These are phyloP conservation scores for Laterallus jamaicensis DNA, from an alignment of 2,113 vertebrate species.

Conservation along the genomic window DNA sequence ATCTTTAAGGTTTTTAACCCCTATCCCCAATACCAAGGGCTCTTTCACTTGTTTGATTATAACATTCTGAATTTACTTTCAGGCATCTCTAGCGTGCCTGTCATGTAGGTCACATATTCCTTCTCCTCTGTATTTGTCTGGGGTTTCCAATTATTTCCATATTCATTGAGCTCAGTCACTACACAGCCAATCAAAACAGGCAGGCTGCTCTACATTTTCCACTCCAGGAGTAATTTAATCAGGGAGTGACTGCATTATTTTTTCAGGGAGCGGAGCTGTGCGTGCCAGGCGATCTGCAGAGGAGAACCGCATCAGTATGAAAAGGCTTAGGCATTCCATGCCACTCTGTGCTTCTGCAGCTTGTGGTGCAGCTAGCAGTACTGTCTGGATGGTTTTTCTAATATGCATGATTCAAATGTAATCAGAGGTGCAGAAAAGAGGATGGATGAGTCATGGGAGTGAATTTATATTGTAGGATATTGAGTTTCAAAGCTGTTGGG, in stretches of 20 bases:
- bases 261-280: not conserved
- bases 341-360: not conserved
- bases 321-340: not conserved
- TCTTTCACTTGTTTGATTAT: not conserved
- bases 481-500: not conserved
- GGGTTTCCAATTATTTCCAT: conserved; percentile 36
- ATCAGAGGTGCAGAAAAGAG: not conserved
- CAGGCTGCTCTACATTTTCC: conserved; percentile 38
- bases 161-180: not conserved
- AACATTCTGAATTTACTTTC: not conserved
- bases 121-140: not conserved
- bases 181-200: not conserved
- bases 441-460: not conserved
- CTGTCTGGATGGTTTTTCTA: not conserved
- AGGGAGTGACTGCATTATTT: not conserved
- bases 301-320: not conserved
- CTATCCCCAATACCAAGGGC: not conserved
- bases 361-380: not conserved
- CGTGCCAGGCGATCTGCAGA: not conserved
- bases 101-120: not conserved
- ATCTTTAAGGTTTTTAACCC: not conserved
- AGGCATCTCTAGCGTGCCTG: not conserved
- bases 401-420: not conserved
- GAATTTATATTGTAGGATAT: not conserved
- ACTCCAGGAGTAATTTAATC: conserved; percentile 30